Evolutionary conservation across 2,888 invertebrate genomes (phyloP).

Genomic region (Metellina segmentata): DNA sequence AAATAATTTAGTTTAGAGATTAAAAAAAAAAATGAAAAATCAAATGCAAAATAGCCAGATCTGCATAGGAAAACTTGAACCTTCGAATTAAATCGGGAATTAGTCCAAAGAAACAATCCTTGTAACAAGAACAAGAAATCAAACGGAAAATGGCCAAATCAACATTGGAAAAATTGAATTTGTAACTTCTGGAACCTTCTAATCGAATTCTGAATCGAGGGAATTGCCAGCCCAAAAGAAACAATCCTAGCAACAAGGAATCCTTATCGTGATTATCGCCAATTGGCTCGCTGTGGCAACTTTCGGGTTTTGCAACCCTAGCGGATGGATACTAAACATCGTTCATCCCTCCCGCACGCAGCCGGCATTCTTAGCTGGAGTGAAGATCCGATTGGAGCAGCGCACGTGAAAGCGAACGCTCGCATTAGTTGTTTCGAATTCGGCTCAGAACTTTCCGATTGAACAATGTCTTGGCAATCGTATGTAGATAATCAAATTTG

Average conservation of each 20-base stretch:
- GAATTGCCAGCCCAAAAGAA: not conserved
- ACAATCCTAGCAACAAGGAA: not conserved
- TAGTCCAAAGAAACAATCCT: no score
- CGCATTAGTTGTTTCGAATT: not conserved
- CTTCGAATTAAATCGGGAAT: no score
- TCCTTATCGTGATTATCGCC: slow-evolving; percentile 6
- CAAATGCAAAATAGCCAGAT: no score
- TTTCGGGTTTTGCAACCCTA: slow-evolving; percentile 48
- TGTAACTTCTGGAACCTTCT: no score
- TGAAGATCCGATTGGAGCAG: not conserved
- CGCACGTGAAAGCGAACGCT: not conserved
- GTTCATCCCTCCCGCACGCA: slow-evolving; percentile 1
- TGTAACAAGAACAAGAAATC: no score
- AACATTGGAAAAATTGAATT: no score
- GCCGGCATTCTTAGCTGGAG: slow-evolving; percentile 37
- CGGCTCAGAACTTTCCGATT: not conserved
- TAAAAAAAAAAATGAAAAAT: no score
- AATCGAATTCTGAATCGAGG: no score
- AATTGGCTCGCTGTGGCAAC: slow-evolving; percentile 36
- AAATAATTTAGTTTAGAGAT: no score
- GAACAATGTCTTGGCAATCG: slow-evolving; percentile 78
- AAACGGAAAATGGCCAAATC: no score
- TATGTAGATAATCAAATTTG: slow-evolving; percentile 79
- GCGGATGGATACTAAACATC: slow-evolving; percentile 69
- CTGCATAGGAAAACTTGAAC: no score